A percentile compares a stretch with the other conserved stretches of the same genome.
phyloP scores from a whole-genome alignment of 2,888 invertebrate species.

The Colostygia pectinataria region DNA sequence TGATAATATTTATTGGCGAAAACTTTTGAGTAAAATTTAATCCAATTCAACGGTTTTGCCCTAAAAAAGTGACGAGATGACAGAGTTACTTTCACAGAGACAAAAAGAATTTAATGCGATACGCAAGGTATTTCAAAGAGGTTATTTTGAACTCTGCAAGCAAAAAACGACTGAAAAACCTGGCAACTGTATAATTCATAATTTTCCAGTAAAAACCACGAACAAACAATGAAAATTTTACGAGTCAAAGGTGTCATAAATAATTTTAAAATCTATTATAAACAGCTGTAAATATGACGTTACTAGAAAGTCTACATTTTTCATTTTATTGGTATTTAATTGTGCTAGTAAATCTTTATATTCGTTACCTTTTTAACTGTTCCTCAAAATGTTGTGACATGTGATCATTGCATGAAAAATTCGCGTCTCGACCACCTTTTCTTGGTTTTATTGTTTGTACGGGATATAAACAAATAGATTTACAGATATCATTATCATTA shows the following conservation, averaged over 20 bases:
- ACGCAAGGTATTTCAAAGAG: too few species aligned
- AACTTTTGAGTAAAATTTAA: too few species aligned
- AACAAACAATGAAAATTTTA: conserved; percentile 19
- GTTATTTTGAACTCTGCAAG: neutral
- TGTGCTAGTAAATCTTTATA: conserved; percentile 20
- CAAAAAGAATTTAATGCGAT: too few species aligned
- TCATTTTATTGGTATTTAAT: conserved; percentile 24
- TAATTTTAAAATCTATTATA: conserved; percentile 7
- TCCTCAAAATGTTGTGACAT: conserved; percentile 28
- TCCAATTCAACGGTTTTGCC: too few species aligned
- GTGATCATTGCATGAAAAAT: conserved; percentile 15
- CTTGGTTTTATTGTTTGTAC: conserved; percentile 12
- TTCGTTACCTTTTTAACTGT: conserved; percentile 11
- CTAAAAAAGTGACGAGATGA: too few species aligned
- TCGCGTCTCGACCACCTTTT: conserved; percentile 3
- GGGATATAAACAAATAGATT: conserved; percentile 11
- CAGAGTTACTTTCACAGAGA: too few species aligned
- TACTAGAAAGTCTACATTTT: conserved; percentile 19
- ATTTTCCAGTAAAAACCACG: conserved; percentile 14
- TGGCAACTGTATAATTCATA: neutral
- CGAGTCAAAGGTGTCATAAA: conserved; percentile 17
- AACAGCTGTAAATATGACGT: conserved; percentile 17
- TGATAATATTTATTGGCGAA: too few species aligned
- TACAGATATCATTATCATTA: neutral
- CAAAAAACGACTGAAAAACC: too few species aligned